Conservation (phyloP, 2,797 vertebrate genomes). For the Onychomys torridus region DNA sequence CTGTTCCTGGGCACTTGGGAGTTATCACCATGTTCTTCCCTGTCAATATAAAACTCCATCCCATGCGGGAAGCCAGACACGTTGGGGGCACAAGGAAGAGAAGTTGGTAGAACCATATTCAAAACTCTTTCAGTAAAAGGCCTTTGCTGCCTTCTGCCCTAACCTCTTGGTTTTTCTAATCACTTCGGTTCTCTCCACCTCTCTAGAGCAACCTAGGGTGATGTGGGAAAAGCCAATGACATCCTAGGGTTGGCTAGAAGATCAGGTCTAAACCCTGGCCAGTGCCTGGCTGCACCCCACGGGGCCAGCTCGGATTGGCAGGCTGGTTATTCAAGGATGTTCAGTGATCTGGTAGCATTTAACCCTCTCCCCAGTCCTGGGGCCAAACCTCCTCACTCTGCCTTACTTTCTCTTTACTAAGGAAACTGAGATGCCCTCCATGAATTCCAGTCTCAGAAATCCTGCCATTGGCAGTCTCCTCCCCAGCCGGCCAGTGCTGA, state of each 20-base stretch:
- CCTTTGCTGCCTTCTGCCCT: background rate
- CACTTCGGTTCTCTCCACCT: background rate
- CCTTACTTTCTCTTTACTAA: background rate
- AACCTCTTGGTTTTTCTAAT: background rate
- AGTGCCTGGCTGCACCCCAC: background rate
- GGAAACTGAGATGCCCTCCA: background rate
- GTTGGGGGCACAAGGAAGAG: background rate
- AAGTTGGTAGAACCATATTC: background rate
- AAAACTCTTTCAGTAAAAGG: background rate
- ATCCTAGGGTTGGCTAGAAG: background rate
- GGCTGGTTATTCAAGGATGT: background rate
- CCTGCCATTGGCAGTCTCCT: background rate
- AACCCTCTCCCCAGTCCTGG: background rate
- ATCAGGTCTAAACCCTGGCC: background rate
- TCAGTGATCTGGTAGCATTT: no score
- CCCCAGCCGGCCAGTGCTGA: background rate
- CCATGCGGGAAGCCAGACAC: background rate
- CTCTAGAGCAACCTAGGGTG: no score
- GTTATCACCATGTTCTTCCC: background rate
- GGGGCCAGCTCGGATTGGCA: background rate
- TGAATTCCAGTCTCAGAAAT: background rate
- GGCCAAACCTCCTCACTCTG: background rate
- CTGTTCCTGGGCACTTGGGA: background rate
- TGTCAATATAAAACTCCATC: background rate
- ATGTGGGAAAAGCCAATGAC: background rate